A percentile compares a stretch with the other conserved stretches of the same genome.
phyloP scores from a whole-genome alignment of 1,140 invertebrate genomes.

The Lepidurus apus region DNA sequence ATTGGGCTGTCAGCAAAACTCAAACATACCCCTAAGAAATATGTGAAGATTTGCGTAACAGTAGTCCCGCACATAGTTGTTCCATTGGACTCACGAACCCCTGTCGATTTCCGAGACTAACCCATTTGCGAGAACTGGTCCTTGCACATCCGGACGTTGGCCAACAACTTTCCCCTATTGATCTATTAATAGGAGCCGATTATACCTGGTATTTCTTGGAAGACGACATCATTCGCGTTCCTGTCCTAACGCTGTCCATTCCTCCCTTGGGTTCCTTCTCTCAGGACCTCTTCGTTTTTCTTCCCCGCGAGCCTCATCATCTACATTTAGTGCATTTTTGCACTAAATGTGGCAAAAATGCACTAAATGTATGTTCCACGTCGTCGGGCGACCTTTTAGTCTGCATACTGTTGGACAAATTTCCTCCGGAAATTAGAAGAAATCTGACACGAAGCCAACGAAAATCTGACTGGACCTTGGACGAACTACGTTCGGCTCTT shows the following conservation, averaged over 20 bases:
- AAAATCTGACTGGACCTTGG: no score
- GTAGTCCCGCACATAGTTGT: background rate
- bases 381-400: no score
- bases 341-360: no score
- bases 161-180: background rate
- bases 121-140: background rate
- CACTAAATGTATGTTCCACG: no score
- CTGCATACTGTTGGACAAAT: no score
- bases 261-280: background rate
- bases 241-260: background rate
- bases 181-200: constrained; percentile 28
- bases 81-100: background rate
- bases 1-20: background rate
- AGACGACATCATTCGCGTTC: constrained; percentile 5
- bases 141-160: constrained; percentile 21
- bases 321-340: no score
- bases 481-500: no score
- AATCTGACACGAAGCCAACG: no score
- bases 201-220: constrained; percentile 17
- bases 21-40: background rate
- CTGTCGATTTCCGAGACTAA: background rate
- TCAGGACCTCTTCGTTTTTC: background rate
- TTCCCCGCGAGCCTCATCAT: no score
- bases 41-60: background rate
- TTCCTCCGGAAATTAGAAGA: no score